Conservation (phyloP, 2,113 vertebrate species). For the Myotis lucifugus region DNA sequence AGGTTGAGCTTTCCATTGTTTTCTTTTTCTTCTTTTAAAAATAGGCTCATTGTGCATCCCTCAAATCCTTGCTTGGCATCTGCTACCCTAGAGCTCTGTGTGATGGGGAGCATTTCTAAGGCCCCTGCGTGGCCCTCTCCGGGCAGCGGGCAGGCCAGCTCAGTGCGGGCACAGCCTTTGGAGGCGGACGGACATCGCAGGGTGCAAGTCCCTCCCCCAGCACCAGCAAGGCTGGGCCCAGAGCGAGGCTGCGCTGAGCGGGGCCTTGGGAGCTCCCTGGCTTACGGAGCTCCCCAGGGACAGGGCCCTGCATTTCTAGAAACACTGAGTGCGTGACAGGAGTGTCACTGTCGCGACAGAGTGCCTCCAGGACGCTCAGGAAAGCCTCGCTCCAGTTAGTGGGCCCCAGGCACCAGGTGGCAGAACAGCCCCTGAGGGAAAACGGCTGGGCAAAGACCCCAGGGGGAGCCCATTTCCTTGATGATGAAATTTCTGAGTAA, state of each 20-base stretch:
- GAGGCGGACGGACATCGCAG: not conserved
- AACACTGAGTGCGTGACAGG: not conserved
- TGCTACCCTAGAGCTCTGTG: not conserved
- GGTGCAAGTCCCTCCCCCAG: too few relatives aligned
- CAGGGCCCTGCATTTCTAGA: not conserved
- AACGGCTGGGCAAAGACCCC: constrained; percentile 46
- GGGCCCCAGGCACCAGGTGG: constrained; percentile 19
- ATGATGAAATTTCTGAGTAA: constrained; percentile 40
- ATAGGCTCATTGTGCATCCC: not conserved
- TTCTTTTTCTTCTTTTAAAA: not conserved
- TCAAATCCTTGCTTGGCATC: not conserved
- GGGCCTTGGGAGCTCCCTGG: not conserved
- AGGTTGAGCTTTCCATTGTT: not conserved
- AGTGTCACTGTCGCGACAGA: not conserved
- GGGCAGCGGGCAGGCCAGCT: not conserved
- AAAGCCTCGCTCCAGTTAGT: not conserved
- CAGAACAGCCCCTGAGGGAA: constrained; percentile 8
- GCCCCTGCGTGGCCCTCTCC: not conserved
- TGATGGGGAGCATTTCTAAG: not conserved
- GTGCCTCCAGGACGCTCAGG: not conserved
- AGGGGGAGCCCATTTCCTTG: constrained; percentile 48
- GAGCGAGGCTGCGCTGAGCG: not conserved
- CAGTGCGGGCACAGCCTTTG: not conserved
- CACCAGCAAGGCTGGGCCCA: not conserved
- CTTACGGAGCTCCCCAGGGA: not conserved